phyloP scores from a whole-genome alignment of 2,797 vertebrate species.

The Leptatherina wallacei region DNA sequence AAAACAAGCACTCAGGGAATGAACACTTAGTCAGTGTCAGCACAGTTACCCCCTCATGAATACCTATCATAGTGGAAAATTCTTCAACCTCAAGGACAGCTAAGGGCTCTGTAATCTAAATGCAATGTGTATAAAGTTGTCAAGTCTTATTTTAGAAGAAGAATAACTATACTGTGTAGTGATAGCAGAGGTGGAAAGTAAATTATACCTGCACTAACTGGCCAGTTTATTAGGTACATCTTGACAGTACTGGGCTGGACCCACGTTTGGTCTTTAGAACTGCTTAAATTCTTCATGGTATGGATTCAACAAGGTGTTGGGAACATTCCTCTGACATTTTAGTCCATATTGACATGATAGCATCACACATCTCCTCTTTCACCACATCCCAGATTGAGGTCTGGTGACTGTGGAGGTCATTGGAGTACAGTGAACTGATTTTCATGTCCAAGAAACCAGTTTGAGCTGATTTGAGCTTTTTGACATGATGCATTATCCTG shows the following conservation, averaged over 20 bases:
- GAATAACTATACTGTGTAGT: background rate
- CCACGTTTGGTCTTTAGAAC: background rate
- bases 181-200: background rate
- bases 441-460: background rate
- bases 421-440: background rate
- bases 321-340: background rate
- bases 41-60: background rate
- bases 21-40: constrained; percentile 13
- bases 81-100: background rate
- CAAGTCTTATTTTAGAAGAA: background rate
- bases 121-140: background rate
- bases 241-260: background rate
- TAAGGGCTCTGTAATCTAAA: constrained; percentile 2
- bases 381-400: too few species aligned
- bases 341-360: background rate
- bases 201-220: background rate
- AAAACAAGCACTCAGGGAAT: constrained; percentile 19
- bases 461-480: background rate
- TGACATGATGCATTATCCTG: constrained; percentile 28
- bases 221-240: background rate
- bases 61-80: background rate
- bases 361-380: background rate
- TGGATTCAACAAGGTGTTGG: background rate
- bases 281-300: background rate
- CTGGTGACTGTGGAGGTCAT: background rate